These are phyloP conservation scores for Drosophila fungiperda DNA, from an alignment of 2,888 invertebrate species.

Conservation along the genomic window DNA sequence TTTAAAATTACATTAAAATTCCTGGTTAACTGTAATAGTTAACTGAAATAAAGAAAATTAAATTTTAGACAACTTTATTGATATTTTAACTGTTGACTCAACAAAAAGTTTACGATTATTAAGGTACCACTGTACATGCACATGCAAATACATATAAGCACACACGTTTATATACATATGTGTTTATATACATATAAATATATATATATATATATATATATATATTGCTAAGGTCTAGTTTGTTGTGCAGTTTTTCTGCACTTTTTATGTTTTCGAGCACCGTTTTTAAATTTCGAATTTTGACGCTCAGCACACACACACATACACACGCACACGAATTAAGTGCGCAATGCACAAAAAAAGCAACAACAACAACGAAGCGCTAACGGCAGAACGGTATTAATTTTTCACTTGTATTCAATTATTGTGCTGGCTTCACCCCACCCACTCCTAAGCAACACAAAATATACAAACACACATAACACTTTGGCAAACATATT, in stretches of 20 bases:
- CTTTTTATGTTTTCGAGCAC: too few species aligned
- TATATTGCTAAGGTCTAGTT: constrained; percentile 1
- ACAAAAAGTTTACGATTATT: neutral
- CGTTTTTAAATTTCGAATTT: too few species aligned
- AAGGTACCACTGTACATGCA: neutral
- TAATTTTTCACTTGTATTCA: constrained; percentile 60
- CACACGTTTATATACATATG: neutral
- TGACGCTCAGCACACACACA: too few species aligned
- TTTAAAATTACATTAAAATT: neutral
- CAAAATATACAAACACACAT: constrained; percentile 3
- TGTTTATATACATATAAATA: neutral
- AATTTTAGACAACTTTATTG: neutral
- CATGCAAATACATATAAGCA: neutral
- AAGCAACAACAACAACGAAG: constrained; percentile 41
- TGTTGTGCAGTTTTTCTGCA: too few species aligned
- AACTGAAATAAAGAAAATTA: neutral
- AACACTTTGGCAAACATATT: constrained; percentile 24
- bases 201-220: neutral
- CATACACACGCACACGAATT: constrained; percentile 8
- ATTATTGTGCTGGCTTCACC: constrained; percentile 46
- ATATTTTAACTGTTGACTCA: neutral
- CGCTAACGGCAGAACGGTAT: constrained; percentile 53
- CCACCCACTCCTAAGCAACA: neutral
- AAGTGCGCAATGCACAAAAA: constrained; percentile 43
- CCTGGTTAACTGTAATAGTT: too few species aligned